Evolutionary conservation across 1,140 invertebrate species (phyloP), one percentile per base, ranked within the genome.

Genomic region (Papilio helenus): DNA sequence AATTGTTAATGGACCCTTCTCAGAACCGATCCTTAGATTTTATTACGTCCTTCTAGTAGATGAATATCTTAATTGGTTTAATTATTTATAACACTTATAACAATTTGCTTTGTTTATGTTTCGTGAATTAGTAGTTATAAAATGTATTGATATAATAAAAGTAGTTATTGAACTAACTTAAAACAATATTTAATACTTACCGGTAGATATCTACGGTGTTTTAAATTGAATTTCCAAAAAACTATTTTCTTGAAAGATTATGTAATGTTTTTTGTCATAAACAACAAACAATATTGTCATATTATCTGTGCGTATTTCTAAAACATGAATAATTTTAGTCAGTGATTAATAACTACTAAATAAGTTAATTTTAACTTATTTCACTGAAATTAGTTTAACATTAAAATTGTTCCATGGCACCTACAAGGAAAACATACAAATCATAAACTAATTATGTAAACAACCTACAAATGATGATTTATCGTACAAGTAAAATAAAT

Each of bases 1-100:
- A 65, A 65, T 65, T 34, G 23, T 65, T 65, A 65, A 65, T 65
- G 61, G 61, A 65, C 61, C 61, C 61, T 65, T 65, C 61, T 65
- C 3, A 29, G 61, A 65, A 65, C 12, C 23, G 26, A 26, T 65
- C 26, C 23, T 65, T 65, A 65, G 9, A 65, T 16, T 65, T 65
- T 65, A 65, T 29, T 29, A 65, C 61, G 23, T 34, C 23, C 61
- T 65, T 65, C 61, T 65, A 34, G 26, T 34, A 65, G 61, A 65
- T 65, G 61, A 16, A 65, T 65, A 29, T 29, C 55, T 58, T 58
- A 20, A 58, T 58, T 58, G n/a, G n/a, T 58, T 58, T 29, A 29
- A 65, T 65, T 29, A 29, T 65, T 65, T 65, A 18, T 65, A 65
- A 65, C 23, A 65, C 23, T 14, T 16, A 65, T 16, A 29, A 29